Evolutionary conservation across 1,140 invertebrate species (phyloP).

Genomic region (Lethrus apterus): DNA sequence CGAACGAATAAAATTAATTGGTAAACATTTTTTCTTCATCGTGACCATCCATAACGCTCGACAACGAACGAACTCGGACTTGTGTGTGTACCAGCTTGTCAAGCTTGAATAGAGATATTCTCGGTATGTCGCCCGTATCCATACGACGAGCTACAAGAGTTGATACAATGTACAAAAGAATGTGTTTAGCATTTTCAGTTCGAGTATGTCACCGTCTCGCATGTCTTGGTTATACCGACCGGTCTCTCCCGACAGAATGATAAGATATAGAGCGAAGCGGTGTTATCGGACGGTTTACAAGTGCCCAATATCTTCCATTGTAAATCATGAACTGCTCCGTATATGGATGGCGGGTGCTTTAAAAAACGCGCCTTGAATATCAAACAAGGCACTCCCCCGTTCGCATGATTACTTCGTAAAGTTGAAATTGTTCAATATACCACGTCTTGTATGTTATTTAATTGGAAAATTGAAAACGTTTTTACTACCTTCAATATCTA

Average conservation of each 20-base stretch:
- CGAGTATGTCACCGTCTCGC: constrained; percentile 21
- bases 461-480: no score
- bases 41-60: constrained; percentile 6
- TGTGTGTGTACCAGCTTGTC: constrained; percentile 9
- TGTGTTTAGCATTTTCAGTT: constrained; percentile 20
- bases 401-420: no score
- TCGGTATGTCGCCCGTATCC: constrained; percentile 18
- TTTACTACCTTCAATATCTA: no score
- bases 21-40: no score
- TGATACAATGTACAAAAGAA: constrained; percentile 21
- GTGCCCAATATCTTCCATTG: constrained; percentile 27
- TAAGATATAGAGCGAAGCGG: constrained; percentile 19
- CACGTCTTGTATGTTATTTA: no score
- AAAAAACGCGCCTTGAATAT: no score
- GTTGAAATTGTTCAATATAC: no score
- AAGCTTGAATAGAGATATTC: constrained; percentile 23
- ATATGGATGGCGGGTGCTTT: no score
- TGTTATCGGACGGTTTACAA: constrained; percentile 24
- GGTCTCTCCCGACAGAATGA: constrained; percentile 15
- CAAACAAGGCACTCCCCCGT: no score
- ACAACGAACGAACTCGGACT: background rate
- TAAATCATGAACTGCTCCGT: constrained; percentile 29
- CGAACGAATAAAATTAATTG: no score
- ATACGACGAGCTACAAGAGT: constrained; percentile 22
- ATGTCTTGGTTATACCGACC: constrained; percentile 17